Conservation (phyloP, 2,797 vertebrate species). For the Muraenolepis orangiensis region DNA sequence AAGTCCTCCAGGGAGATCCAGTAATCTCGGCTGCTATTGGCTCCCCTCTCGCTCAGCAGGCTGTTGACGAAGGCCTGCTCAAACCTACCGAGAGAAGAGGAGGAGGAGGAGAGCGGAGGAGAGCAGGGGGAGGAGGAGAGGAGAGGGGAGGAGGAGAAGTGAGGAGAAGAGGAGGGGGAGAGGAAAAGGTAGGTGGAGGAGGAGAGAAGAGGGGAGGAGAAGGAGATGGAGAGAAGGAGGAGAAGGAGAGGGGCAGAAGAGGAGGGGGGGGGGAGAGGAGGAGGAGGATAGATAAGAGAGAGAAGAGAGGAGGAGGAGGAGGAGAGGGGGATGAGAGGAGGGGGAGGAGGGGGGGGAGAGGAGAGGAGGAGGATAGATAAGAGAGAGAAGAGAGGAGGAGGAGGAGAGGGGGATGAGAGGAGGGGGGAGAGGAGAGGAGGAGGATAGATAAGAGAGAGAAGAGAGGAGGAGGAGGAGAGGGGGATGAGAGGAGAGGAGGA, state of each 20-base stretch:
- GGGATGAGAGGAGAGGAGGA: neutral
- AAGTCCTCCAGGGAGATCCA: slow-evolving; percentile 85
- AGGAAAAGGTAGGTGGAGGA: neutral
- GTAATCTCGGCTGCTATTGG: slow-evolving; percentile 74
- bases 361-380: too few species aligned
- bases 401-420: neutral
- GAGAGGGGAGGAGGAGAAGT: neutral
- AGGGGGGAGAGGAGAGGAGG: neutral
- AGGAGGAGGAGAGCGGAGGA: neutral
- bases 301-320: too few species aligned
- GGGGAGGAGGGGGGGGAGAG: too few species aligned
- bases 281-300: too few species aligned
- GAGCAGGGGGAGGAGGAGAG: too few species aligned
- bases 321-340: neutral
- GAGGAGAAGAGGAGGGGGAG: neutral
- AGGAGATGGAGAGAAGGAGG: neutral
- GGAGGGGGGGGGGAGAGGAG: too few species aligned
- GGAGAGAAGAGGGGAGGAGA: neutral
- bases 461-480: too few species aligned
- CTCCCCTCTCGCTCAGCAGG: slow-evolving; percentile 73
- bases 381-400: neutral
- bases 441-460: too few species aligned
- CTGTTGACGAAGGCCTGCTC: slow-evolving; percentile 93
- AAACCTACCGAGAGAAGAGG: slow-evolving; percentile 73
- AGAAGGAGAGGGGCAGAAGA: neutral